Conservation (phyloP, 2,797 vertebrate species). For the Hylomyscus alleni region DNA sequence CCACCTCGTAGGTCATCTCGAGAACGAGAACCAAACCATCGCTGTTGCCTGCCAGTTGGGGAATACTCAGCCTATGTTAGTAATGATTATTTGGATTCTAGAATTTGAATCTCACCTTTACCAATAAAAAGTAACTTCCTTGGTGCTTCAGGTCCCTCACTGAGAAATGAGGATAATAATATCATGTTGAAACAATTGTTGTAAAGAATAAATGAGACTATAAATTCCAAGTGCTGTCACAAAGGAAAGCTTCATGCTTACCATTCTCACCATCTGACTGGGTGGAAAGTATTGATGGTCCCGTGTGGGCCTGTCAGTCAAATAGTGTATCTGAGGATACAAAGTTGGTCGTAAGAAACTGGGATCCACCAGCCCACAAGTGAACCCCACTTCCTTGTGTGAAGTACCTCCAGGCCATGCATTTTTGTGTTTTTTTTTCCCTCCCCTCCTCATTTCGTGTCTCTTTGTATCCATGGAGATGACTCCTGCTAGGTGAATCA, state of each 20-base stretch:
- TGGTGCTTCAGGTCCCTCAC: neutral
- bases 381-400: neutral
- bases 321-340: neutral
- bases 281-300: neutral
- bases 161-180: neutral
- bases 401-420: neutral
- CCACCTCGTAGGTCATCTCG: neutral
- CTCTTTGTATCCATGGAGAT: constrained; percentile 27
- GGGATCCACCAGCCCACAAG: neutral
- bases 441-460: neutral
- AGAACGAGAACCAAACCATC: neutral
- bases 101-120: neutral
- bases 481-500: neutral
- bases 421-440: neutral
- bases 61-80: neutral
- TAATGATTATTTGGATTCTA: neutral
- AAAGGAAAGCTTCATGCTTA: neutral
- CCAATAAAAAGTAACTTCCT: neutral
- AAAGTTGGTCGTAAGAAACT: neutral
- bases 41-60: neutral
- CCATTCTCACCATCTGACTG: neutral
- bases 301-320: neutral
- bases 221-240: neutral
- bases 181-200: neutral
- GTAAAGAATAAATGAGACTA: neutral